phyloP scores from a whole-genome alignment of 2,888 invertebrate species.

The Trichogramma evanescens region DNA sequence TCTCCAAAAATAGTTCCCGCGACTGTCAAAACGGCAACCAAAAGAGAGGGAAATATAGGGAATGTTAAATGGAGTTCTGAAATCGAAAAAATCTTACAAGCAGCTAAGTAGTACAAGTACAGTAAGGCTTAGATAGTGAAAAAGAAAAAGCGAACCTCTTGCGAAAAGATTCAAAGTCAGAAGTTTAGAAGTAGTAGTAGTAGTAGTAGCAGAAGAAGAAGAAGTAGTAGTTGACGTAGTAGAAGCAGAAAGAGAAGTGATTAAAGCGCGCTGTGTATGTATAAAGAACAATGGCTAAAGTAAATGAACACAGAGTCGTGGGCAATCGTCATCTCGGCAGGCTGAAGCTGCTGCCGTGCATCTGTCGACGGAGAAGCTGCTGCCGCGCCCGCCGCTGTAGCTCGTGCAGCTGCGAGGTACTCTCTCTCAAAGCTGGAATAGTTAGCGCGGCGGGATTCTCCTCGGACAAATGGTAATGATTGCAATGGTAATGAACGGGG shows the following conservation, averaged over 20 bases:
- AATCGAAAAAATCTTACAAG: too few species aligned
- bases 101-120: too few species aligned
- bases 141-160: too few species aligned
- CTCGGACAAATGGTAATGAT: conserved; percentile 16
- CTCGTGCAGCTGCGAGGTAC: conserved; percentile 26
- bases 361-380: conserved; percentile 30
- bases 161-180: too few species aligned
- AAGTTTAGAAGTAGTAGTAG: conserved; percentile 15
- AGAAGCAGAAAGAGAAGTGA: conserved; percentile 17
- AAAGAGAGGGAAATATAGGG: too few species aligned
- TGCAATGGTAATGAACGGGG: conserved; percentile 8
- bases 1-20: too few species aligned
- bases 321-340: conserved; percentile 39
- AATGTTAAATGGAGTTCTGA: too few species aligned
- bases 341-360: conserved; percentile 34
- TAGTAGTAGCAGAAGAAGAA: conserved; percentile 17
- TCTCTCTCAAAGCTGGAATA: not conserved
- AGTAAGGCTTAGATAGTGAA: too few species aligned
- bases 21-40: too few species aligned
- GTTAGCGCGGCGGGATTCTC: not conserved
- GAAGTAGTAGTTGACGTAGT: conserved; percentile 19
- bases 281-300: conserved; percentile 10
- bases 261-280: conserved; percentile 22
- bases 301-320: conserved; percentile 10
- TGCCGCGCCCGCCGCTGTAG: conserved; percentile 32